A percentile compares a stretch with the other conserved stretches of the same genome.
These are phyloP conservation scores for Hipposideros armiger DNA, from an alignment of 2,113 vertebrate genomes.

Conservation along the genomic window DNA sequence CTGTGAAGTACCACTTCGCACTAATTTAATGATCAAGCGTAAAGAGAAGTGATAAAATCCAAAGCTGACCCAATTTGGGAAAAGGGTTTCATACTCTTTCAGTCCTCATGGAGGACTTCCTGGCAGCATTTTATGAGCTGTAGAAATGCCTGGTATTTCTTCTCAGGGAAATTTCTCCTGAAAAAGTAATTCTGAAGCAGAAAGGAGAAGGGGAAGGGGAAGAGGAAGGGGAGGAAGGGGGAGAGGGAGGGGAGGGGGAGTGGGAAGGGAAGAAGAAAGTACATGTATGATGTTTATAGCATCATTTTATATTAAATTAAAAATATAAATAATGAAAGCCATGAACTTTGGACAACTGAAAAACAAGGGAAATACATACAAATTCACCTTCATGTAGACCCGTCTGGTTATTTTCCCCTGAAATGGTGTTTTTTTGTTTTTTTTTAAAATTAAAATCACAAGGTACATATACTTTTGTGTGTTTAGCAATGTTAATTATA, in stretches of 20 bases:
- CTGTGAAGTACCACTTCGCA: background rate
- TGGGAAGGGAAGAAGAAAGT: background rate
- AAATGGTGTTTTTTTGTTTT: background rate
- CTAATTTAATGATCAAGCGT: background rate
- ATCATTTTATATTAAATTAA: constrained; percentile 12
- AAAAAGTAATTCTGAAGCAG: constrained; percentile 18
- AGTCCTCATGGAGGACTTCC: background rate
- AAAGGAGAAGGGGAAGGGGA: too few relatives aligned
- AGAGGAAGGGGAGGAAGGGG: too few relatives aligned
- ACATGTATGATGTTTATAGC: background rate
- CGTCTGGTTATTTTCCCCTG: constrained; percentile 30
- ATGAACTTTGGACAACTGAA: background rate
- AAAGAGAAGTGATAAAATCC: background rate
- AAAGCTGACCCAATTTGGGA: background rate
- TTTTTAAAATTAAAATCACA: background rate
- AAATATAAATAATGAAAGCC: background rate
- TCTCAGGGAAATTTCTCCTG: background rate
- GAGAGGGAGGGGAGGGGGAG: background rate
- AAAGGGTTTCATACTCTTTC: background rate
- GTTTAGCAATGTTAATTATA: constrained; percentile 1
- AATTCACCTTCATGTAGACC: background rate
- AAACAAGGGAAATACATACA: background rate
- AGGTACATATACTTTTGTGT: background rate
- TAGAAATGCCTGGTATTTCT: background rate
- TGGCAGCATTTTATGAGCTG: background rate